phyloP scores from a whole-genome alignment of 2,888 invertebrate species.

The Eupithecia vulgata region DNA sequence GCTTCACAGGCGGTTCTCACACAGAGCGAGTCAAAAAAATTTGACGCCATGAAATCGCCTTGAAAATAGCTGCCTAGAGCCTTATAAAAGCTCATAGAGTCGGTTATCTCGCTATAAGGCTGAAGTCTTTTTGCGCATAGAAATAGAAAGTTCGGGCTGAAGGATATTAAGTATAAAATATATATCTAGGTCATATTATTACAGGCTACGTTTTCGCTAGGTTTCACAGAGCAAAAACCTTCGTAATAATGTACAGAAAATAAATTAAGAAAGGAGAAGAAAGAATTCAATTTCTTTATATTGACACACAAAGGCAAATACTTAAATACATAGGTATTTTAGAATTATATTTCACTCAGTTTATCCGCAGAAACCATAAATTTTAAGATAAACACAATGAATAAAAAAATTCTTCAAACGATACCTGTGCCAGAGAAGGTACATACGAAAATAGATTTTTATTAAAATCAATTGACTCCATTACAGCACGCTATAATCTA shows the following conservation, averaged over 20 bases:
- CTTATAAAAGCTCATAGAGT: not conserved
- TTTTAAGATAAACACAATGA: not conserved
- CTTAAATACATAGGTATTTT: too few relatives aligned
- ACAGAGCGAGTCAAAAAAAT: not conserved
- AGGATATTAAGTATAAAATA: not conserved
- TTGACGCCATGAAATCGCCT: not conserved
- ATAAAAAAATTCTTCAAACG: not conserved
- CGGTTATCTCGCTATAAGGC: not conserved
- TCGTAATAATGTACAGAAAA: not conserved
- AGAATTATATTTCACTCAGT: too few relatives aligned
- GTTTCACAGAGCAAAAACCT: not conserved
- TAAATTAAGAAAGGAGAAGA: too few relatives aligned
- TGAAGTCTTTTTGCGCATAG: not conserved
- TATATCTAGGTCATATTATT: not conserved
- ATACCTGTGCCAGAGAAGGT: not conserved
- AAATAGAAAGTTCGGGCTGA: not conserved
- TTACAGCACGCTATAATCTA: not conserved
- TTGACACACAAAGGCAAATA: too few relatives aligned
- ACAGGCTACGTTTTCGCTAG: not conserved
- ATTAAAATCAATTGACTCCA: conserved; percentile 1
- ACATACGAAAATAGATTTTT: not conserved
- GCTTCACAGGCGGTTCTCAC: not conserved
- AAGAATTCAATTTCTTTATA: too few relatives aligned
- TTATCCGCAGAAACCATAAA: not conserved
- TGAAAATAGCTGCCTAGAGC: not conserved